Percentiles rank a stretch among this genome's conserved stretches.
These are phyloP conservation scores for Isoperla grammatica DNA, from an alignment of 2,888 invertebrate genomes.

Conservation along the genomic window DNA sequence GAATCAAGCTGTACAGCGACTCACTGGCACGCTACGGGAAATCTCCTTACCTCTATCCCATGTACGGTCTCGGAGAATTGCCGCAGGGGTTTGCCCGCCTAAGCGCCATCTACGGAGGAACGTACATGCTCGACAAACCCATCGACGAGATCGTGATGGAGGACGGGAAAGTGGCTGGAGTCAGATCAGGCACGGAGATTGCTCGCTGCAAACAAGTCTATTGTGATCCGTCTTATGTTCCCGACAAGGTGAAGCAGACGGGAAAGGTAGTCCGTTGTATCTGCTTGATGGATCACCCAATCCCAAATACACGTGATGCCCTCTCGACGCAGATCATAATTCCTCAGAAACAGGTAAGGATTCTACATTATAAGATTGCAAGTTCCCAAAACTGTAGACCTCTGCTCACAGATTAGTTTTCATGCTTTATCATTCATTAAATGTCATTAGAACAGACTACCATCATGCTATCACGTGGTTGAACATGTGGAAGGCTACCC, in stretches of 20 bases:
- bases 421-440: no score
- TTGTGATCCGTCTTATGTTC: constrained; percentile 97
- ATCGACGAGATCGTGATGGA: constrained; percentile 93
- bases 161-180: constrained; percentile 87
- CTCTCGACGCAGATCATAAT: constrained; percentile 99
- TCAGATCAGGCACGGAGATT: constrained; percentile 86
- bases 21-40: constrained; percentile 97
- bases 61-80: constrained; percentile 97
- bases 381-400: no score
- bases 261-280: constrained; percentile 95
- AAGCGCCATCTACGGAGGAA: constrained; percentile 98
- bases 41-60: constrained; percentile 97
- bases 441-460: no score
- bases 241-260: constrained; percentile 70
- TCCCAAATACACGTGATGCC: constrained; percentile 91
- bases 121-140: constrained; percentile 98
- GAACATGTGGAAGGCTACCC: no score
- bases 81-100: constrained; percentile 90
- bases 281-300: constrained; percentile 96
- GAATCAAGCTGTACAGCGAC: constrained; percentile 95
- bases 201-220: constrained; percentile 97
- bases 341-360: constrained; percentile 80
- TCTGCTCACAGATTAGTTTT: no score
- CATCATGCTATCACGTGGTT: no score
- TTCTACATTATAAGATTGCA: no score